Percentiles rank a stretch among this genome's conserved stretches.
phyloP scores from a whole-genome alignment of 2,888 invertebrate genomes.

The Physocephala rufipes region DNA sequence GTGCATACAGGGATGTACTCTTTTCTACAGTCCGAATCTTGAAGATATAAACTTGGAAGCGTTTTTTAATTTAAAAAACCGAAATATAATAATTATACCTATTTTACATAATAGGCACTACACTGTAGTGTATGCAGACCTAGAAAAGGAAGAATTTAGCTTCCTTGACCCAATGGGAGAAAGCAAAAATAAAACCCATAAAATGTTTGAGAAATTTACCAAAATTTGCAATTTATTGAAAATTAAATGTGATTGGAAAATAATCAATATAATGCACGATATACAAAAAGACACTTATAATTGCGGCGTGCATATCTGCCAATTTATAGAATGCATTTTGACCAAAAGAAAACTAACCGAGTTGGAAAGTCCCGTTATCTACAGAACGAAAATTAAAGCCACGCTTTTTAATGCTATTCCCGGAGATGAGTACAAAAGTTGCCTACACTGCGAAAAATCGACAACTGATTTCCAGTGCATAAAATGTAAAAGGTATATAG shows the following conservation, averaged over 20 bases:
- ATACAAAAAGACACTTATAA: conserved; percentile 7
- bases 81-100: not conserved
- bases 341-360: not conserved
- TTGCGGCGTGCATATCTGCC: conserved; percentile 11
- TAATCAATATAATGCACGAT: not conserved
- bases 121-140: not conserved
- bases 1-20: not conserved
- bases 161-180: conserved; percentile 6
- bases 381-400: not conserved
- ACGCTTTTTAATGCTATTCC: not conserved
- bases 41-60: not conserved
- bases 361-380: not conserved
- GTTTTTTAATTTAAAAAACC: not conserved
- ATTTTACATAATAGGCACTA: conserved; percentile 5
- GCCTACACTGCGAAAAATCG: conserved; percentile 9
- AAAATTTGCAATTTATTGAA: not conserved
- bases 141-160: not conserved
- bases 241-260: conserved; percentile 7
- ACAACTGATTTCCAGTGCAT: not conserved
- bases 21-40: not conserved
- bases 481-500: not conserved
- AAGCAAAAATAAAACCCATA: not conserved
- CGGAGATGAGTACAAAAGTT: not conserved
- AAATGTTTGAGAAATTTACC: not conserved
- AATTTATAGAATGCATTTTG: conserved; percentile 7